These are phyloP conservation scores for Reticulitermes speratus DNA, from an alignment of 1,140 invertebrate genomes.

Conservation along the genomic window DNA sequence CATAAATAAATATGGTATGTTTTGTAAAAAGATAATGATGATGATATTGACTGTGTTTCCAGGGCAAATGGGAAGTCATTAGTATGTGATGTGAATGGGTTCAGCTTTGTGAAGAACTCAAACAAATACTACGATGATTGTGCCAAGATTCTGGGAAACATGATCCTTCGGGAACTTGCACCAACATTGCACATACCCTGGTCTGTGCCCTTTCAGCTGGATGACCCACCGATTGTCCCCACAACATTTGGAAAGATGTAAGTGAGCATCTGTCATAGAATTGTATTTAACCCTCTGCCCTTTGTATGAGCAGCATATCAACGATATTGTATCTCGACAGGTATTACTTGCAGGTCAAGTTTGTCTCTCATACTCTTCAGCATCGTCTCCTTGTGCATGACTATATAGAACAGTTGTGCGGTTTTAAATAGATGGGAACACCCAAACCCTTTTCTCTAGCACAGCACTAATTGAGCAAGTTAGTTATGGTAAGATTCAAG, in stretches of 20 bases:
- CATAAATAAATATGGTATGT: conserved; percentile 21
- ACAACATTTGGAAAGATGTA: conserved; percentile 98
- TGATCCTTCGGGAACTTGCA: conserved; percentile 89
- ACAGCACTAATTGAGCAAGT: no score
- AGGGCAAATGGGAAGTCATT: conserved; percentile 98
- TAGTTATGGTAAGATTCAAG: no score
- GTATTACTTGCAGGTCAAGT: no score
- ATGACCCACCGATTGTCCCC: conserved; percentile 98
- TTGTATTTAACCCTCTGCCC: not conserved
- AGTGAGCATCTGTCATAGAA: conserved; percentile 38
- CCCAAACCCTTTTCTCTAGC: no score
- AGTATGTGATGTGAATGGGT: conserved; percentile 99
- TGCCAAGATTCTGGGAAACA: conserved; percentile 94
- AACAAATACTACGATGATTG: conserved; percentile 99
- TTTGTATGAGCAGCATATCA: not conserved
- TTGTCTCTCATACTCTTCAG: no score
- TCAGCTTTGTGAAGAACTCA: conserved; percentile 99
- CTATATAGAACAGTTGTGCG: no score
- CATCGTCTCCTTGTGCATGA: no score
- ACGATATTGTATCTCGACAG: no score
- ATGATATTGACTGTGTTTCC: not conserved
- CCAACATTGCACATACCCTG: conserved; percentile 95
- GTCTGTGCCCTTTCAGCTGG: conserved; percentile 94
- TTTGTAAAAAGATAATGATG: not conserved
- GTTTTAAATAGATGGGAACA: no score